A percentile compares a stretch with the other conserved stretches of the same genome.
These are phyloP conservation scores for Microcaecilia unicolor DNA, from an alignment of 2,797 vertebrate species.

Conservation along the genomic window DNA sequence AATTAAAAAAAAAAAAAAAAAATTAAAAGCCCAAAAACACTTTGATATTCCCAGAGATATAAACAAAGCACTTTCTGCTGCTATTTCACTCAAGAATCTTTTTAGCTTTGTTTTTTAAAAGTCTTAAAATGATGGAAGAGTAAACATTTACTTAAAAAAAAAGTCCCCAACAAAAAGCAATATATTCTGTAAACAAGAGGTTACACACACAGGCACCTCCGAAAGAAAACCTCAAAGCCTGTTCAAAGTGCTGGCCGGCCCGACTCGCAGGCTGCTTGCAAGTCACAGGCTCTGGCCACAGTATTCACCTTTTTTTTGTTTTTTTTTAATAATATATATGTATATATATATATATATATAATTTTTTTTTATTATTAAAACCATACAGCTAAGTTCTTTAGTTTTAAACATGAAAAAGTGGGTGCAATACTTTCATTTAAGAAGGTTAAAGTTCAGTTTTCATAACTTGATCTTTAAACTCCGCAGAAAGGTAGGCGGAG, in stretches of 20 bases:
- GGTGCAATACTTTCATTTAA: slow-evolving; percentile 93
- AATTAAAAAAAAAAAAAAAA: slow-evolving; percentile 90
- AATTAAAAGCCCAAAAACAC: slow-evolving; percentile 90
- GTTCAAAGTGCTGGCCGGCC: slow-evolving; percentile 94
- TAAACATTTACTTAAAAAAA: slow-evolving; percentile 84
- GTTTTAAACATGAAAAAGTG: slow-evolving; percentile 84
- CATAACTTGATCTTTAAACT: slow-evolving; percentile 76
- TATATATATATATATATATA: slow-evolving; percentile 5
- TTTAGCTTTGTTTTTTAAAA: slow-evolving; percentile 55
- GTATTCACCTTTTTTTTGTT: slow-evolving; percentile 69
- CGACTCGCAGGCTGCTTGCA: slow-evolving; percentile 75
- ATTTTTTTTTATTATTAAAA: slow-evolving; percentile 53
- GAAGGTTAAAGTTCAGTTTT: slow-evolving; percentile 78
- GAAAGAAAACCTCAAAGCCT: slow-evolving; percentile 95
- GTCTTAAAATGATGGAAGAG: slow-evolving; percentile 93
- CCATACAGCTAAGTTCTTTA: slow-evolving; percentile 95
- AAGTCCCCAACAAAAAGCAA: slow-evolving; percentile 45
- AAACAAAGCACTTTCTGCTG: slow-evolving; percentile 88
- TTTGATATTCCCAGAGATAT: slow-evolving; percentile 99
- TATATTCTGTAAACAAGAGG: slow-evolving; percentile 98
- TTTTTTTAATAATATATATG: background rate
- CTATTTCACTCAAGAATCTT: slow-evolving; percentile 61
- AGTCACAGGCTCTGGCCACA: slow-evolving; percentile 98
- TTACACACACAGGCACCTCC: slow-evolving; percentile 70
- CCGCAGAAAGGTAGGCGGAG: no score